Percentiles rank a stretch among this genome's conserved stretches.
Conservation (phyloP, 2,797 vertebrate genomes). For the Coracias cyanogaster region DNA sequence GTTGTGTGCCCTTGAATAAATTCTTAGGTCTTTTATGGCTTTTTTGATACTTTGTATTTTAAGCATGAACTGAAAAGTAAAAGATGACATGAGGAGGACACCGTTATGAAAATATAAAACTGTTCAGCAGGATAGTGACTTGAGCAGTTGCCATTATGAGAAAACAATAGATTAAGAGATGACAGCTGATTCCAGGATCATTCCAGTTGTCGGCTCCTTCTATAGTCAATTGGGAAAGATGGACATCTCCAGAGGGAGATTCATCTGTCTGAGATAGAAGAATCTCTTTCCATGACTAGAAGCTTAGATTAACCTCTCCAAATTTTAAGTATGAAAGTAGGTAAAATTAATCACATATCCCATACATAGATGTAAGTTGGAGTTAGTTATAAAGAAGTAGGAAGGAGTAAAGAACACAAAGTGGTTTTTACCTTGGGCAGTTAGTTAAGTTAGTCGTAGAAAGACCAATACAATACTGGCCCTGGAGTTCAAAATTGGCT, state of each 20-base stretch:
- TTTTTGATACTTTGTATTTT: not conserved
- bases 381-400: not conserved
- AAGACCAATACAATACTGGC: not conserved
- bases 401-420: not conserved
- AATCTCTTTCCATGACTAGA: not conserved
- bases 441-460: not conserved
- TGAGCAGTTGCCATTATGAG: not conserved
- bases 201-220: not conserved
- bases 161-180: not conserved
- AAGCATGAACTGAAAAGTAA: not conserved
- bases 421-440: not conserved
- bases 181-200: not conserved
- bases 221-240: not conserved
- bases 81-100: not conserved
- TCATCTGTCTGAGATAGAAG: not conserved
- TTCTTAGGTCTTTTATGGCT: not conserved
- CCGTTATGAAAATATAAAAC: not conserved
- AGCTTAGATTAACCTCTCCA: not conserved
- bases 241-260: not conserved
- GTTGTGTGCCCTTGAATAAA: not conserved
- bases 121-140: not conserved
- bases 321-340: not conserved
- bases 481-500: not conserved
- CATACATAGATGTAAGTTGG: not conserved
- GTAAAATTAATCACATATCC: not conserved